Conservation (phyloP, 2,113 vertebrate genomes). For the Muntiacus muntjak region DNA sequence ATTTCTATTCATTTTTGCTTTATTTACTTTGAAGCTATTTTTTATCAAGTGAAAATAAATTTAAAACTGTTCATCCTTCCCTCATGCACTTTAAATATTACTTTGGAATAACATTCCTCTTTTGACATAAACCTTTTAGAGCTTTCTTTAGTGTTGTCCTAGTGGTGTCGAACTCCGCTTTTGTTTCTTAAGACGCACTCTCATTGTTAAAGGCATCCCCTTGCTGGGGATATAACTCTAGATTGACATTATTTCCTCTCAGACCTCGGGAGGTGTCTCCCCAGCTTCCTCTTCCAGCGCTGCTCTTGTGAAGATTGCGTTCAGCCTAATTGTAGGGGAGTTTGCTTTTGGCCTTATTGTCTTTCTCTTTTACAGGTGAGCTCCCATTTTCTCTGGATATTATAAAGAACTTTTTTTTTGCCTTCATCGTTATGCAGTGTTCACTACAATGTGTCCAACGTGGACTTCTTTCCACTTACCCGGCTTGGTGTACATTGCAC, state of each 20-base stretch:
- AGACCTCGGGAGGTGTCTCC: background rate
- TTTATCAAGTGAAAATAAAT: conserved; percentile 15
- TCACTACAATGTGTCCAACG: background rate
- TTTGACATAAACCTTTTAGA: background rate
- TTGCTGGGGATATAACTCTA: background rate
- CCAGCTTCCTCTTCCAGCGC: background rate
- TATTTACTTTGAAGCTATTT: background rate
- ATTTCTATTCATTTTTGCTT: background rate
- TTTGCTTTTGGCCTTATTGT: background rate
- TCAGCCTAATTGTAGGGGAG: background rate
- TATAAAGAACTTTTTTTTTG: background rate
- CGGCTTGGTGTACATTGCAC: background rate
- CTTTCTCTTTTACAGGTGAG: background rate
- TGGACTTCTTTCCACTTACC: background rate
- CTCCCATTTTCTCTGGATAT: background rate
- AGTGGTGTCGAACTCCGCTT: background rate
- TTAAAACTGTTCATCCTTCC: background rate
- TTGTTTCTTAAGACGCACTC: background rate
- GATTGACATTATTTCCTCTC: background rate
- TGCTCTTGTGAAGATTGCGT: background rate
- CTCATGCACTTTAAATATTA: background rate
- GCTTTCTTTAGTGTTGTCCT: background rate
- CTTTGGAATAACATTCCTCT: background rate
- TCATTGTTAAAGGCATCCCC: background rate
- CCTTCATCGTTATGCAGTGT: background rate